Evolutionary conservation across 2,113 vertebrate genomes (phyloP).

Genomic region (Chaenocephalus aceratus): DNA sequence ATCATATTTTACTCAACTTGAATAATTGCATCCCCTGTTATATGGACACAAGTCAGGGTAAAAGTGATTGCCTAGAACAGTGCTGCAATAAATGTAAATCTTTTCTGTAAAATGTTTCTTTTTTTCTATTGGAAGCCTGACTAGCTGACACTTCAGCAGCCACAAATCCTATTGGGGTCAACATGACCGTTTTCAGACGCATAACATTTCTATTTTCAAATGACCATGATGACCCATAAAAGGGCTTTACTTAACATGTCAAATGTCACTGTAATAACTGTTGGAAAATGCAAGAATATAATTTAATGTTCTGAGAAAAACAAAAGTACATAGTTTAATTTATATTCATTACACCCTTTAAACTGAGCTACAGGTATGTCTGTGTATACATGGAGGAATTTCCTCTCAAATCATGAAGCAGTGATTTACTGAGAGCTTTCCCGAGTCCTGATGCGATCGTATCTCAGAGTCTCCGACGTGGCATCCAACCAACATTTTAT

Average conservation of each 20-base stretch:
- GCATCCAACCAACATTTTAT: constrained; percentile 30
- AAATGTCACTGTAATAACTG: not conserved
- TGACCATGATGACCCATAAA: not conserved
- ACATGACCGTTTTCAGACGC: not conserved
- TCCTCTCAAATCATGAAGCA: constrained; percentile 9
- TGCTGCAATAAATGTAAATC: constrained; percentile 4
- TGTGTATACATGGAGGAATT: not conserved
- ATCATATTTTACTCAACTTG: constrained; percentile 31
- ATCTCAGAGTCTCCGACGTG: constrained; percentile 4
- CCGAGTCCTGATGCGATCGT: not conserved
- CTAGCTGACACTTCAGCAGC: not conserved
- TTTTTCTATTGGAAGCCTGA: too few relatives aligned
- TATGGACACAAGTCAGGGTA: constrained; percentile 29
- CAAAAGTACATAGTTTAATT: not conserved
- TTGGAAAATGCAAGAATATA: not conserved
- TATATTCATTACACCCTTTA: not conserved
- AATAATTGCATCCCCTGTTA: constrained; percentile 27
- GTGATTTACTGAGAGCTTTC: not conserved
- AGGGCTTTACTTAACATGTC: not conserved
- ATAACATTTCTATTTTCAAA: not conserved
- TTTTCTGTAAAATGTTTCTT: not conserved
- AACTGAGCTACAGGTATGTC: not conserved
- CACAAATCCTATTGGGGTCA: constrained; percentile 11
- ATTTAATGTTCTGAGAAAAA: too few relatives aligned
- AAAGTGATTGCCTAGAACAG: constrained; percentile 12